A percentile compares a stretch with the other conserved stretches of the same genome.
These are phyloP conservation scores for Myotis pilosus DNA, from an alignment of 2,797 vertebrate species.

Conservation along the genomic window DNA sequence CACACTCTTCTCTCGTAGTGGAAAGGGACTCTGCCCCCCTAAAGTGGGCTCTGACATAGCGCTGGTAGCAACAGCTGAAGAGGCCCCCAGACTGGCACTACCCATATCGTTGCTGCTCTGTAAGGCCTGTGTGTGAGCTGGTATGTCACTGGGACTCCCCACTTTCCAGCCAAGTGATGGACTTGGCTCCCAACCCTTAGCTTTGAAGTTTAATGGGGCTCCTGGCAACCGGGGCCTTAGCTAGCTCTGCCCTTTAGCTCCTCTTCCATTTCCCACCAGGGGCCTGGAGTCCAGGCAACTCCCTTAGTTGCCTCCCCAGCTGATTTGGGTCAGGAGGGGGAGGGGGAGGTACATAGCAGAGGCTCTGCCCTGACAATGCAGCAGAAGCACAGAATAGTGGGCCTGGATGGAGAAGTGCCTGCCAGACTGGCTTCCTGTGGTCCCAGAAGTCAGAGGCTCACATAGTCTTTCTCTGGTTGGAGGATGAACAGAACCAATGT, in stretches of 20 bases:
- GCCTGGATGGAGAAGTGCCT: neutral
- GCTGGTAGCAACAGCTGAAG: neutral
- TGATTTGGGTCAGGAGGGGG: neutral
- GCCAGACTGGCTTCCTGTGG: neutral
- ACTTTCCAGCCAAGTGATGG: constrained; percentile 13
- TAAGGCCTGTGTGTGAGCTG: neutral
- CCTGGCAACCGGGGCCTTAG: constrained; percentile 20
- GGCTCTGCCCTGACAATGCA: neutral
- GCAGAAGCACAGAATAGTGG: neutral
- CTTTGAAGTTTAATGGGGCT: constrained; percentile 47
- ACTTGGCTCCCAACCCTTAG: neutral
- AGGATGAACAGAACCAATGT: neutral
- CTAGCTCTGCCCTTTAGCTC: neutral
- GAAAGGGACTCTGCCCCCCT: neutral
- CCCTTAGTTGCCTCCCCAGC: neutral
- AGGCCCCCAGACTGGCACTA: neutral
- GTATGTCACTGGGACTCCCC: neutral
- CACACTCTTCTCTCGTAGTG: neutral
- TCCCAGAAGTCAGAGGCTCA: neutral
- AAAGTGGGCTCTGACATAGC: neutral
- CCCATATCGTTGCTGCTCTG: neutral
- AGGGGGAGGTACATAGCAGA: neutral
- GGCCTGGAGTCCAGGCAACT: neutral
- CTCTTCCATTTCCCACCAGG: neutral
- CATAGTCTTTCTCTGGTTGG: neutral